A percentile compares a stretch with the other conserved stretches of the same genome.
phyloP scores from a whole-genome alignment of 2,113 vertebrate genomes.

The Spea multiplicata region DNA sequence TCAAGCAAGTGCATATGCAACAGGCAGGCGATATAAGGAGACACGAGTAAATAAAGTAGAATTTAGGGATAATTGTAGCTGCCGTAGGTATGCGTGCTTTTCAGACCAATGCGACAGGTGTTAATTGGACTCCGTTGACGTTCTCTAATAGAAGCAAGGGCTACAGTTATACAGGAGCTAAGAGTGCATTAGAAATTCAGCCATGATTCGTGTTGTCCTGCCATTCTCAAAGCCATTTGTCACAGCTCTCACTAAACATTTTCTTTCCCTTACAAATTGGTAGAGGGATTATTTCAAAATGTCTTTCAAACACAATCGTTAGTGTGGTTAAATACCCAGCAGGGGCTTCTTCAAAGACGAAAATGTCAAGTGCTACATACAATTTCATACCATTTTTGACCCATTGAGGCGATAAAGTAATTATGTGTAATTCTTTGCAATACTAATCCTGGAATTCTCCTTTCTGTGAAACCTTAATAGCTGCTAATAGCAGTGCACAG shows the following conservation, averaged over 20 bases:
- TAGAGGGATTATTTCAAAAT: constrained; percentile 43
- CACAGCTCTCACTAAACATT: constrained; percentile 41
- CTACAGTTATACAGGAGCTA: background rate
- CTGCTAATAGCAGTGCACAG: constrained; percentile 39
- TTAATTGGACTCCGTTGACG: too few relatives aligned
- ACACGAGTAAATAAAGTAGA: too few relatives aligned
- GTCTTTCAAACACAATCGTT: constrained; percentile 39
- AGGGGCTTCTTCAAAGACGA: constrained; percentile 31
- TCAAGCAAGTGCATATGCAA: too few relatives aligned
- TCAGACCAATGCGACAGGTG: too few relatives aligned
- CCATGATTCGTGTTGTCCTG: constrained; percentile 5
- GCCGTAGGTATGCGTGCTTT: too few relatives aligned
- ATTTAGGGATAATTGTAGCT: too few relatives aligned
- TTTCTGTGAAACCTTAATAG: constrained; percentile 32
- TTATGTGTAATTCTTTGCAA: constrained; percentile 42
- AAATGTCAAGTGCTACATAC: constrained; percentile 42
- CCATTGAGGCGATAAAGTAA: constrained; percentile 44
- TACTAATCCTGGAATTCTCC: constrained; percentile 40
- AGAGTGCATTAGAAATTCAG: background rate
- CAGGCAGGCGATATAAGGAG: too few relatives aligned
- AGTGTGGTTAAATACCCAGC: constrained; percentile 42
- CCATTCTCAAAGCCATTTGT: constrained; percentile 33
- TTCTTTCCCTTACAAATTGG: constrained; percentile 37
- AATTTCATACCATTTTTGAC: constrained; percentile 46
- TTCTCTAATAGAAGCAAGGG: too few relatives aligned